These are phyloP conservation scores for Hephaestus fuliginosus DNA, from an alignment of 2,797 vertebrate genomes.

Conservation along the genomic window DNA sequence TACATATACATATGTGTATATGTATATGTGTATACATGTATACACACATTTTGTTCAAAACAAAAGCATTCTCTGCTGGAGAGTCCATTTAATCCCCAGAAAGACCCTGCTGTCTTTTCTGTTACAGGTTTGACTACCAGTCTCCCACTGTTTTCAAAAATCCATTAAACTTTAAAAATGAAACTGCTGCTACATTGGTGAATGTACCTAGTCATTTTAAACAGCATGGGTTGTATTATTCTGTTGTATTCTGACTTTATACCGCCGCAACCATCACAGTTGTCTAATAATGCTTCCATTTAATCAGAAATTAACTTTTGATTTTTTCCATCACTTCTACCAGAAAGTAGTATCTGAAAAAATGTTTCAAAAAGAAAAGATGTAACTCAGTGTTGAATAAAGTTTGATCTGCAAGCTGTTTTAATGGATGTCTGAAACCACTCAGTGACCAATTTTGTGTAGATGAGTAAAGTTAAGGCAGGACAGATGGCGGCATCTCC, in stretches of 20 bases:
- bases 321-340: neutral
- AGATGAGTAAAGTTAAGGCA: neutral
- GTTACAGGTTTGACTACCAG: slow-evolving; percentile 4
- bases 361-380: neutral
- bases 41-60: neutral
- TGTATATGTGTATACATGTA: no score
- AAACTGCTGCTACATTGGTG: neutral
- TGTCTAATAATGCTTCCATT: slow-evolving; percentile 1
- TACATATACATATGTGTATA: no score
- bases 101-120: neutral
- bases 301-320: neutral
- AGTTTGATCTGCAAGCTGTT: neutral
- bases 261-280: slow-evolving; percentile 3
- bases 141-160: slow-evolving; percentile 25
- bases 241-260: neutral
- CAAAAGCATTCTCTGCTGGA: slow-evolving; percentile 22
- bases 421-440: slow-evolving; percentile 22
- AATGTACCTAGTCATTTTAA: neutral
- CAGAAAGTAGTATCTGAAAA: neutral
- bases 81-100: slow-evolving; percentile 9
- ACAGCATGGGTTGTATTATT: neutral
- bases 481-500: neutral
- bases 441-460: neutral
- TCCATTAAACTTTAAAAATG: slow-evolving; percentile 11
- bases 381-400: neutral